These are phyloP conservation scores for Hemibagrus wyckioides DNA, from an alignment of 2,113 vertebrate species.

Conservation along the genomic window DNA sequence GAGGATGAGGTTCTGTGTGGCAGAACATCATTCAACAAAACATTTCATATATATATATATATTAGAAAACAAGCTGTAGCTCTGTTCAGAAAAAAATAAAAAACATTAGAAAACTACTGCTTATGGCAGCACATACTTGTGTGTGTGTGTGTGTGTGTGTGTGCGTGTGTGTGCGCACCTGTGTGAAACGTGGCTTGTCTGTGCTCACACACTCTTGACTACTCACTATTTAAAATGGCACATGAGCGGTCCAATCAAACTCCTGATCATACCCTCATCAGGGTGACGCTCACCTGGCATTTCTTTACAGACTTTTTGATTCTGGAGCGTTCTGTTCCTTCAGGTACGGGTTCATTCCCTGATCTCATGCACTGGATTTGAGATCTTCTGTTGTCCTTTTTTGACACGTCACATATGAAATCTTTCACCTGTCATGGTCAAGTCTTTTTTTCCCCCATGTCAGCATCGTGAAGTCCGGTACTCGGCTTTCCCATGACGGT, in stretches of 20 bases:
- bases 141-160: neutral
- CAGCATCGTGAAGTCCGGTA: constrained; percentile 61
- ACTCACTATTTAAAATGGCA: constrained; percentile 57
- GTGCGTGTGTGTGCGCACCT: neutral
- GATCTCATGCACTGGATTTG: constrained; percentile 47
- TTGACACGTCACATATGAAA: constrained; percentile 5
- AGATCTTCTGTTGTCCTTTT: constrained; percentile 28
- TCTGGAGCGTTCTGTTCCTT: constrained; percentile 35
- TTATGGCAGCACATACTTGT: constrained; percentile 25
- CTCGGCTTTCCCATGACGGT: neutral
- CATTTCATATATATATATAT: constrained; percentile 31
- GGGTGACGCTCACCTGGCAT: constrained; percentile 10
- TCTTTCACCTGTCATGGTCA: neutral
- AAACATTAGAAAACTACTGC: constrained; percentile 30
- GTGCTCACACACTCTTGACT: constrained; percentile 49
- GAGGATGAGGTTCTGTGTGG: constrained; percentile 30
- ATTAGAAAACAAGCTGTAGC: constrained; percentile 32
- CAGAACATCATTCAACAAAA: constrained; percentile 28
- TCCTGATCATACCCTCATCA: constrained; percentile 28
- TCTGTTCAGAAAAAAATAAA: constrained; percentile 36
- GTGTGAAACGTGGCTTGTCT: constrained; percentile 35
- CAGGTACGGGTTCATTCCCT: constrained; percentile 53
- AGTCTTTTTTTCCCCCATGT: constrained; percentile 58
- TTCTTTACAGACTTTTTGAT: constrained; percentile 30
- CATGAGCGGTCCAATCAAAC: constrained; percentile 34